phyloP scores from a whole-genome alignment of 2,113 vertebrate species.

The Emydura subglobosa region DNA sequence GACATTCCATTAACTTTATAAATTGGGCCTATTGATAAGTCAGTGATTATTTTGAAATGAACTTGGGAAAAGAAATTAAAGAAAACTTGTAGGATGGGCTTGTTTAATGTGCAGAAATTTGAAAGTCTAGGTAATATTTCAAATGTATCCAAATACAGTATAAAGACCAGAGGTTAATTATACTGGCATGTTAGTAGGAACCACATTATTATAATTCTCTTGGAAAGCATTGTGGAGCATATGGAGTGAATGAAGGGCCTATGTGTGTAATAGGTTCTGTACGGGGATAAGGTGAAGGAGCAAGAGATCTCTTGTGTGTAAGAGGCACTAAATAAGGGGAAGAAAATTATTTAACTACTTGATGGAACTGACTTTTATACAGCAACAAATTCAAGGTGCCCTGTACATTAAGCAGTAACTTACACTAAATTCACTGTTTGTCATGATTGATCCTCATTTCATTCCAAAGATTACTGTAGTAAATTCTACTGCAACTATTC shows the following conservation, averaged over 20 bases:
- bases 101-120: constrained; percentile 17
- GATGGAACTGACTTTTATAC: neutral
- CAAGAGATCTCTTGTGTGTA: constrained; percentile 67
- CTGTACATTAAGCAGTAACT: constrained; percentile 35
- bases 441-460: constrained; percentile 26
- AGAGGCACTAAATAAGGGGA: constrained; percentile 64
- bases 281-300: constrained; percentile 72
- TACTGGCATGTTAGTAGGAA: constrained; percentile 65
- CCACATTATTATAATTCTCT: constrained; percentile 72
- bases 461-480: constrained; percentile 6
- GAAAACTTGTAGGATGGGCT: neutral
- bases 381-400: constrained; percentile 10
- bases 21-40: constrained; percentile 48
- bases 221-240: constrained; percentile 73
- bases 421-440: constrained; percentile 4
- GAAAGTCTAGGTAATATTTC: constrained; percentile 61
- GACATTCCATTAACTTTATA: constrained; percentile 45
- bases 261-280: constrained; percentile 65
- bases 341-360: constrained; percentile 69
- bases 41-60: constrained; percentile 47
- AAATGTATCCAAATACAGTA: constrained; percentile 58
- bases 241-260: constrained; percentile 72
- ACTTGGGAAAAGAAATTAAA: constrained; percentile 18
- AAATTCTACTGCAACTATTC: neutral
- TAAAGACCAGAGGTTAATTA: constrained; percentile 56